Evolutionary conservation across 2,113 vertebrate genomes (phyloP).

Genomic region (Pachyramphus minor): DNA sequence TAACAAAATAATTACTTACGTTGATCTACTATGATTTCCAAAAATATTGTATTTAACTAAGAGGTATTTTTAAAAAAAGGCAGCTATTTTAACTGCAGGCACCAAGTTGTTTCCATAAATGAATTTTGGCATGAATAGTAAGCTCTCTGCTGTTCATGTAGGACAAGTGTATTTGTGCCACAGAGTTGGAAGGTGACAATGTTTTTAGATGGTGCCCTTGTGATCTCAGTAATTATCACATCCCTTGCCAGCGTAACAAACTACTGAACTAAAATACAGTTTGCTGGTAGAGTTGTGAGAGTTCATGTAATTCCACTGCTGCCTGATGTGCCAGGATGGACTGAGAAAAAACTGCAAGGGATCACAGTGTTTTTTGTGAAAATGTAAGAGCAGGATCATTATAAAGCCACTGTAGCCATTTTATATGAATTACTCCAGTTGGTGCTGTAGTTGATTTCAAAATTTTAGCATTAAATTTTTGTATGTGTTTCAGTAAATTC

Average conservation of each 20-base stretch:
- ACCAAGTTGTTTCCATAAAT: not conserved
- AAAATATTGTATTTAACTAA: not conserved
- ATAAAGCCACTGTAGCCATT: not conserved
- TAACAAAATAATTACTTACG: not conserved
- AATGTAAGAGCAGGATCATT: not conserved
- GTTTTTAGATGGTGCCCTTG: not conserved
- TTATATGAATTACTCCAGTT: not conserved
- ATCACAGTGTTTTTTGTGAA: not conserved
- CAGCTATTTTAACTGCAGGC: not conserved
- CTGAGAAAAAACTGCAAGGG: not conserved
- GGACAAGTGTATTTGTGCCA: not conserved
- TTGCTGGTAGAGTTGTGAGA: not conserved
- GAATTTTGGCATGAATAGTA: not conserved
- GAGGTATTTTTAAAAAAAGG: not conserved
- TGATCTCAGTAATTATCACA: constrained; percentile 32
- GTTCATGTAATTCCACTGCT: not conserved
- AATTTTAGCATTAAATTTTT: not conserved
- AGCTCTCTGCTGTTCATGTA: not conserved
- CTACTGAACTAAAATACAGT: not conserved
- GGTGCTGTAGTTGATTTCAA: not conserved
- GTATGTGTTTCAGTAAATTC: not conserved
- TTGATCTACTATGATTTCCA: not conserved
- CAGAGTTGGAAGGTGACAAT: not conserved
- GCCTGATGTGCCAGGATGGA: not conserved
- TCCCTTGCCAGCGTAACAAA: constrained; percentile 1